Percentiles rank a stretch among this genome's conserved stretches.
phyloP scores from a whole-genome alignment of 35 echinoderm and acorn worm genomes.

The Eucidaris tribuloides region DNA sequence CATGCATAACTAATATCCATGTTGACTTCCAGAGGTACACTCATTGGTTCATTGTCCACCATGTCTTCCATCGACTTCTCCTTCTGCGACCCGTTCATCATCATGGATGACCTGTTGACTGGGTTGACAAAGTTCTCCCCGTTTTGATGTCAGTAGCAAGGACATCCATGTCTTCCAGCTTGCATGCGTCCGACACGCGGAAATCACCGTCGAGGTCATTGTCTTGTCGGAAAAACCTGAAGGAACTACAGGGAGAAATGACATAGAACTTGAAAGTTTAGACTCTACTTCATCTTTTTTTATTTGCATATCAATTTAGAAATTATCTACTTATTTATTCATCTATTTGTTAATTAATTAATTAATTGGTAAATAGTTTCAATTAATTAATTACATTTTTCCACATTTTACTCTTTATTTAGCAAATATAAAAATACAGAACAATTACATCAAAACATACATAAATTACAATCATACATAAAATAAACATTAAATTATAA shows the following conservation, averaged over 20 bases:
- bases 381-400: not conserved
- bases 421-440: too few relatives aligned
- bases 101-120: not conserved
- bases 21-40: not conserved
- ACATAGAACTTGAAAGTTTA: not conserved
- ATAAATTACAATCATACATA: too few relatives aligned
- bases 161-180: slow-evolving; percentile 23
- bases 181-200: slow-evolving; percentile 11
- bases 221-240: not conserved
- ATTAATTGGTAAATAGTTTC: too few relatives aligned
- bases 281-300: too few relatives aligned
- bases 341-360: too few relatives aligned
- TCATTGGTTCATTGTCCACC: slow-evolving; percentile 1
- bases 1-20: not conserved
- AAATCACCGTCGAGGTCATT: slow-evolving; percentile 12
- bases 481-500: too few relatives aligned
- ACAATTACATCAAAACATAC: too few relatives aligned
- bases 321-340: too few relatives aligned
- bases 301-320: not conserved
- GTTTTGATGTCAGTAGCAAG: not conserved
- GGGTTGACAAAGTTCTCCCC: slow-evolving; percentile 23
- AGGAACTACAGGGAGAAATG: not conserved
- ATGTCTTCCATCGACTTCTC: not conserved
- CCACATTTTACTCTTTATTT: too few relatives aligned
- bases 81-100: not conserved